A percentile compares a stretch with the other conserved stretches of the same genome.
phyloP scores from a whole-genome alignment of 2,797 vertebrate species.

The Phataginus tricuspis region DNA sequence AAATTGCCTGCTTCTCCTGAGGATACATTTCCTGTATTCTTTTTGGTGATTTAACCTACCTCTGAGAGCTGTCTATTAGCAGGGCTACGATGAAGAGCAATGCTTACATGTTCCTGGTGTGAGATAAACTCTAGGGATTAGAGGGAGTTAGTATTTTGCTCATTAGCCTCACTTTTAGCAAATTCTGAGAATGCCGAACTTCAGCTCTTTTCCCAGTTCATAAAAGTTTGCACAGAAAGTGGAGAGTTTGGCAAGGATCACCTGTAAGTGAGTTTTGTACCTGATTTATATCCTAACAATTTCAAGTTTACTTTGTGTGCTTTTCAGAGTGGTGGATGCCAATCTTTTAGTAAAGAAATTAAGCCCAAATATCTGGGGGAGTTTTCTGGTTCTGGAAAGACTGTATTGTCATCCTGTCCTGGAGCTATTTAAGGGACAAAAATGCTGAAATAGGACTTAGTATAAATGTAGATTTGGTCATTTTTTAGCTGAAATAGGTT shows the following conservation, averaged over 20 bases:
- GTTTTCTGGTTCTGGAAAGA: neutral
- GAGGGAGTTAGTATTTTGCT: neutral
- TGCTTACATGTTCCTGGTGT: neutral
- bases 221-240: neutral
- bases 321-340: neutral
- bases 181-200: neutral
- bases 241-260: neutral
- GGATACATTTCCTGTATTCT: neutral
- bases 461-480: conserved; percentile 5
- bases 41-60: neutral
- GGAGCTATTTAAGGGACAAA: neutral
- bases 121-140: neutral
- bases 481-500: conserved; percentile 1
- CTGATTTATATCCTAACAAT: neutral
- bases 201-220: neutral
- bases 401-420: neutral
- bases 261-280: neutral
- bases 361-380: neutral
- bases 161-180: neutral
- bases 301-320: neutral
- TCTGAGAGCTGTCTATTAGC: neutral
- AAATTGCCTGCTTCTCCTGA: conserved; percentile 1
- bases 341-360: neutral
- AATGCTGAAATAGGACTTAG: neutral
- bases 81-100: neutral